These are phyloP conservation scores for Drosophila micromelanica DNA, from an alignment of 1,140 invertebrate species.

Conservation along the genomic window DNA sequence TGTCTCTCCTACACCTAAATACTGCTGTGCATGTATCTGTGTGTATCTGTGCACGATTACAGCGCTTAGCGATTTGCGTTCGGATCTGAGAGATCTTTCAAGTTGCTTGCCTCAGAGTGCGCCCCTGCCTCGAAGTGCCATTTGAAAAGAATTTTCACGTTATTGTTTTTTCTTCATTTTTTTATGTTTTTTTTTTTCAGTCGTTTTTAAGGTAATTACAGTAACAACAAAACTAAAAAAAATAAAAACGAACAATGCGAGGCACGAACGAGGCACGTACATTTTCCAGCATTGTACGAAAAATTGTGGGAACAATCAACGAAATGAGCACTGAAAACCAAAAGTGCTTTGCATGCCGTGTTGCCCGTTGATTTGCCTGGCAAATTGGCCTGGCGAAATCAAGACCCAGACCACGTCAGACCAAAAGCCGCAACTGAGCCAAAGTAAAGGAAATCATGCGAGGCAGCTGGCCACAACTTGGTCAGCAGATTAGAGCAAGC, in stretches of 20 bases:
- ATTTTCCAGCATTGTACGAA: slow-evolving; percentile 80
- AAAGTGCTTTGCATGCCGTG: slow-evolving; percentile 74
- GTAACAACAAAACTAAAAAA: slow-evolving; percentile 63
- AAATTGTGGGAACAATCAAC: slow-evolving; percentile 82
- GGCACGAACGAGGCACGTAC: slow-evolving; percentile 64
- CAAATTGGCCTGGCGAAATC: slow-evolving; percentile 40
- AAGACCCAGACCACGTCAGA: slow-evolving; percentile 1
- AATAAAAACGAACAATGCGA: slow-evolving; percentile 36
- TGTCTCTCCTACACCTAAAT: slow-evolving; percentile 17
- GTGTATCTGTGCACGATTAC: slow-evolving; percentile 64
- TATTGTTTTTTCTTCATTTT: slow-evolving; percentile 46
- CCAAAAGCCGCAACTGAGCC: slow-evolving; percentile 37
- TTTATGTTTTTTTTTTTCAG: slow-evolving; percentile 26
- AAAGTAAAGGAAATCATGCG: slow-evolving; percentile 63
- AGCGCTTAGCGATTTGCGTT: slow-evolving; percentile 46
- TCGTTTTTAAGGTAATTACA: slow-evolving; percentile 61
- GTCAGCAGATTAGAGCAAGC: slow-evolving; percentile 76
- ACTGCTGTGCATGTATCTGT: too few relatives aligned
- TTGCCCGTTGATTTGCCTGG: slow-evolving; percentile 36
- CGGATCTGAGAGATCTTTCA: slow-evolving; percentile 70
- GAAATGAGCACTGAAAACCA: slow-evolving; percentile 63
- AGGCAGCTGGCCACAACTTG: slow-evolving; percentile 72
- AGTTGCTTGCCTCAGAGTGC: slow-evolving; percentile 45
- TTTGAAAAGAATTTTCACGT: slow-evolving; percentile 81
- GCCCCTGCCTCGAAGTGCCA: slow-evolving; percentile 54